Evolutionary conservation across 2,113 vertebrate genomes (phyloP).

Genomic region (Tauraco erythrolophus): DNA sequence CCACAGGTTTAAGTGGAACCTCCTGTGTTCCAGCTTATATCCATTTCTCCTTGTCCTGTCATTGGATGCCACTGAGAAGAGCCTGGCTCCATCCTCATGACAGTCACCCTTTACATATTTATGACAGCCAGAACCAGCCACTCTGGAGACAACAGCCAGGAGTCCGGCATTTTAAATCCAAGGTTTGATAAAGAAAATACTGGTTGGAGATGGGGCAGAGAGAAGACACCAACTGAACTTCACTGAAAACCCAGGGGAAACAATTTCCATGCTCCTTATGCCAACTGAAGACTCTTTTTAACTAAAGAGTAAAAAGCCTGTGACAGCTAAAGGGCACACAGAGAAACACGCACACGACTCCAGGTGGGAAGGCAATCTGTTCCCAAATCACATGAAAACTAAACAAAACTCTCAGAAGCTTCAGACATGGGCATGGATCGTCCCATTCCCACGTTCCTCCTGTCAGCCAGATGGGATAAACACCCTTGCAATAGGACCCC

Average conservation of each 20-base stretch:
- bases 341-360: background rate
- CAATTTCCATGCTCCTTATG: background rate
- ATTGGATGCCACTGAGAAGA: no score
- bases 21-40: no score
- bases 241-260: background rate
- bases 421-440: background rate
- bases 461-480: accelerated
- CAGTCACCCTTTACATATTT: no score
- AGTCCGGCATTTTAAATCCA: background rate
- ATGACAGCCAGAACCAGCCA: background rate
- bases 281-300: accelerated
- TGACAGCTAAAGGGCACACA: background rate
- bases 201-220: background rate
- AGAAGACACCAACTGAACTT: background rate
- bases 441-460: background rate
- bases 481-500: background rate
- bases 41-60: no score
- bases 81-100: no score
- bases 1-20: no score
- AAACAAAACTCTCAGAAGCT: background rate
- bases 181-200: background rate
- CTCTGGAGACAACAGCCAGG: background rate
- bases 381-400: background rate
- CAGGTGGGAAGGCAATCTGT: background rate
- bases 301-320: background rate